Percentiles rank a stretch among this genome's conserved stretches.
Evolutionary conservation across 2,888 invertebrate genomes (phyloP).

Genomic region (Polyommatus icarus): DNA sequence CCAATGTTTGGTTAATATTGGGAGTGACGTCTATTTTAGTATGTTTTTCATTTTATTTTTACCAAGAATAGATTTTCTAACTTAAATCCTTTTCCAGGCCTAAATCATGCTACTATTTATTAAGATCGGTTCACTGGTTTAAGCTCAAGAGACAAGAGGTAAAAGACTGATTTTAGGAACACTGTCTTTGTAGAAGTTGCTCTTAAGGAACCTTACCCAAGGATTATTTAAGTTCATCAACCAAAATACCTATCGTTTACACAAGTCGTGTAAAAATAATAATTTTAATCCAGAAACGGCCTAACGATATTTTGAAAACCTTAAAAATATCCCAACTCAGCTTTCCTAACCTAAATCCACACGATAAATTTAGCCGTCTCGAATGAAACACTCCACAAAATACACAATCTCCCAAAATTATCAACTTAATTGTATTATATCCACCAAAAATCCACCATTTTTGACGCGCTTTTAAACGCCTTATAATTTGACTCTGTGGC

Average conservation of each 20-base stretch:
- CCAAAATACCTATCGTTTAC: neutral
- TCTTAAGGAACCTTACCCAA: too few species aligned
- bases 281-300: too few species aligned
- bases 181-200: too few species aligned
- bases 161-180: too few species aligned
- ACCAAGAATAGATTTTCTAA: neutral
- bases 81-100: too few species aligned
- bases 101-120: too few species aligned
- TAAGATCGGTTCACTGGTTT: too few species aligned
- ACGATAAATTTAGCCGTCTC: neutral
- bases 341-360: neutral
- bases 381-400: constrained; percentile 6
- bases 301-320: neutral
- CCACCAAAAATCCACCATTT: neutral
- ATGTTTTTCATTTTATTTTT: constrained; percentile 4
- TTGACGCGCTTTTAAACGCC: neutral
- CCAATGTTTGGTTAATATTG: neutral
- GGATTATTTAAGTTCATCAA: too few species aligned
- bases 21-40: constrained; percentile 1
- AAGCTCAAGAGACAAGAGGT: too few species aligned
- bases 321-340: neutral
- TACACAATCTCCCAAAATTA: constrained; percentile 11
- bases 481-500: constrained; percentile 9
- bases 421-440: neutral
- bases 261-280: neutral